A percentile compares a stretch with the other conserved stretches of the same genome.
Evolutionary conservation across 1,140 invertebrate genomes (phyloP).

Genomic region (Drosophila athabasca): DNA sequence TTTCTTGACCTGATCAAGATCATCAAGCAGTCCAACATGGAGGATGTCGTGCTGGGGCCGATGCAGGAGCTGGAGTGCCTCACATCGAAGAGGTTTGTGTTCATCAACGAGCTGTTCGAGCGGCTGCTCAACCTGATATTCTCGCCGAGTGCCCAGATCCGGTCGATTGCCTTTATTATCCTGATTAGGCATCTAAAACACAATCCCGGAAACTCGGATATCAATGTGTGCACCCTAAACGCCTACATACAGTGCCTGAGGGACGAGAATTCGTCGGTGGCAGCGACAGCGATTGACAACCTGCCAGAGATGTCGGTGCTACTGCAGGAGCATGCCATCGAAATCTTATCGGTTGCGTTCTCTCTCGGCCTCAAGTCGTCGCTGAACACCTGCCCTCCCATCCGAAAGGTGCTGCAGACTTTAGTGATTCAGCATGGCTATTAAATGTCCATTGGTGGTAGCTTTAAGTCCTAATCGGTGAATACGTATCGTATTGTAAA

Average conservation of each 20-base stretch:
- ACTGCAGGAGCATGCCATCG: slow-evolving; percentile 92
- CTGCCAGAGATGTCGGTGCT: slow-evolving; percentile 92
- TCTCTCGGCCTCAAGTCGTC: slow-evolving; percentile 91
- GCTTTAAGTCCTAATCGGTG: too few relatives aligned
- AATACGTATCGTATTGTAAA: background rate
- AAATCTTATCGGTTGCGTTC: slow-evolving; percentile 92
- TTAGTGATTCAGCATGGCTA: slow-evolving; percentile 93
- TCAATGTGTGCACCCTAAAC: slow-evolving; percentile 86
- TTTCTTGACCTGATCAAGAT: slow-evolving; percentile 75
- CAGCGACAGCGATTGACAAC: slow-evolving; percentile 91
- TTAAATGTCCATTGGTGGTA: slow-evolving; percentile 77
- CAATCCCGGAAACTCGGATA: slow-evolving; percentile 85
- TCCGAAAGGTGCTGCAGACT: slow-evolving; percentile 91
- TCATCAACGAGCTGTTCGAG: slow-evolving; percentile 88
- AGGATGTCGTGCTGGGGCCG: slow-evolving; percentile 86
- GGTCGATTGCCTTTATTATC: slow-evolving; percentile 87
- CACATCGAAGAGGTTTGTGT: slow-evolving; percentile 87
- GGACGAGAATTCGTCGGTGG: slow-evolving; percentile 90
- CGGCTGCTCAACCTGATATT: slow-evolving; percentile 86
- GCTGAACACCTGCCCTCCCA: slow-evolving; percentile 90
- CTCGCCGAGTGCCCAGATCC: slow-evolving; percentile 86
- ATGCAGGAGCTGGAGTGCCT: slow-evolving; percentile 90
- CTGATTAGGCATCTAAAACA: slow-evolving; percentile 88
- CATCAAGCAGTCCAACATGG: slow-evolving; percentile 70
- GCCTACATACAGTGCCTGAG: slow-evolving; percentile 92